Conservation (phyloP, 2,113 vertebrate species). For the Aviceda subcristata region DNA sequence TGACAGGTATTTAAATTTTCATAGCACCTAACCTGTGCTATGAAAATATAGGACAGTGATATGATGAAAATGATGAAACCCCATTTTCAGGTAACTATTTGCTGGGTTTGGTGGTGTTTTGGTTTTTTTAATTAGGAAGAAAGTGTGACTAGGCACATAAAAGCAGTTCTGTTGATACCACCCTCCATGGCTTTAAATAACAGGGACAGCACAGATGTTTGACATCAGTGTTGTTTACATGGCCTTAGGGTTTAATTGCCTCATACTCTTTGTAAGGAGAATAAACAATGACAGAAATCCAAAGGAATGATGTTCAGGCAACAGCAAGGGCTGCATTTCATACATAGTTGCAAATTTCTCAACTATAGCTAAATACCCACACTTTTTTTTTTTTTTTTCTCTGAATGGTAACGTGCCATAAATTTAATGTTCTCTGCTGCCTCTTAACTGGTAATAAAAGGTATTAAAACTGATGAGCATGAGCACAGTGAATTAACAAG, state of each 20-base stretch:
- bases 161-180: slow-evolving; percentile 38
- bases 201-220: slow-evolving; percentile 68
- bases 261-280: slow-evolving; percentile 59
- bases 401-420: neutral
- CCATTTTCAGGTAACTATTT: neutral
- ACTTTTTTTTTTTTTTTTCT: neutral
- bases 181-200: slow-evolving; percentile 50
- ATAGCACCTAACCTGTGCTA: neutral
- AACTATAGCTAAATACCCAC: neutral
- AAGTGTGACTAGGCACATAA: slow-evolving; percentile 40
- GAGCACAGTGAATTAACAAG: neutral
- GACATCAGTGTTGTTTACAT: slow-evolving; percentile 71
- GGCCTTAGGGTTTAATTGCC: slow-evolving; percentile 70
- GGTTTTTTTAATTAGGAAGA: neutral
- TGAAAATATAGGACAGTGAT: neutral
- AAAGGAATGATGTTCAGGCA: slow-evolving; percentile 65
- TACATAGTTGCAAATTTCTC: slow-evolving; percentile 30
- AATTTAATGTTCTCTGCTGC: neutral
- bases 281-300: slow-evolving; percentile 71
- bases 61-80: neutral
- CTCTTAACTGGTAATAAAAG: neutral
- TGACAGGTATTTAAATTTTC: neutral
- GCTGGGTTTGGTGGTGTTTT: neutral
- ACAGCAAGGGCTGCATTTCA: slow-evolving; percentile 38
- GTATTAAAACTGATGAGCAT: neutral